Base-by-base conservation (phyloP, 2,113 vertebrate species). In the Bubo bubo region DNA sequence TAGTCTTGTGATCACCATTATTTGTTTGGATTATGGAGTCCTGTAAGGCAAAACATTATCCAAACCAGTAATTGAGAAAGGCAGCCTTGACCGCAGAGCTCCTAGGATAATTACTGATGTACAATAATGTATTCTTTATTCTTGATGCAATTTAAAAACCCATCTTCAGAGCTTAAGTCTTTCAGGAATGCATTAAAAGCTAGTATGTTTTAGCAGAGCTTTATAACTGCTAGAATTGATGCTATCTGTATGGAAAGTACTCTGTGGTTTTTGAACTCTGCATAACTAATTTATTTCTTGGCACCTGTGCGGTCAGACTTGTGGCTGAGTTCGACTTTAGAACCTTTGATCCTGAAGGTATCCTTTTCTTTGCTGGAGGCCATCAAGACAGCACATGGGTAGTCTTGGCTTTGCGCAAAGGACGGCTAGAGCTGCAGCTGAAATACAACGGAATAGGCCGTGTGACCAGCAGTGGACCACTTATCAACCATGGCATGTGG, bases 291-390 rank as follows among this genome's bases (percentile, higher is more conserved):
- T 96, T 96, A 92, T 97, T 89, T 97, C 90, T 98, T 85, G 83
- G 79, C 93, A 95, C 91, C 86, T 93, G 72, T 94, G 85, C 12
- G 87, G 88, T 80, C 96, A 98, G 98, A 96, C 95, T 98, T 93
- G 95, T 98, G 96, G 99, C 99, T 21, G 99, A 99, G 97, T 99
- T 99, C 91, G 99, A 99, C 98, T 99, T 99, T 97, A 99, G 99
- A 95, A 99, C 99, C 58, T 99, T 98, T 68, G 99, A 99, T 95
- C 97, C 98, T 2, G 99, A 99, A 97, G 99, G 99, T 23, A 98
- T 99, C 80, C 98, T 99, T 95, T 99, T 99, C 98, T 99, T 99
- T 86, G 99, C 99, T 5, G 99, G 99, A 81, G 99, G 99, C 95
- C 99, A 98, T 96, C 97, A 97, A 49, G 98, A 99, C 95, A 99